These are phyloP conservation scores for Pelmatolapia mariae DNA, from an alignment of 2,113 vertebrate species.

Conservation along the genomic window DNA sequence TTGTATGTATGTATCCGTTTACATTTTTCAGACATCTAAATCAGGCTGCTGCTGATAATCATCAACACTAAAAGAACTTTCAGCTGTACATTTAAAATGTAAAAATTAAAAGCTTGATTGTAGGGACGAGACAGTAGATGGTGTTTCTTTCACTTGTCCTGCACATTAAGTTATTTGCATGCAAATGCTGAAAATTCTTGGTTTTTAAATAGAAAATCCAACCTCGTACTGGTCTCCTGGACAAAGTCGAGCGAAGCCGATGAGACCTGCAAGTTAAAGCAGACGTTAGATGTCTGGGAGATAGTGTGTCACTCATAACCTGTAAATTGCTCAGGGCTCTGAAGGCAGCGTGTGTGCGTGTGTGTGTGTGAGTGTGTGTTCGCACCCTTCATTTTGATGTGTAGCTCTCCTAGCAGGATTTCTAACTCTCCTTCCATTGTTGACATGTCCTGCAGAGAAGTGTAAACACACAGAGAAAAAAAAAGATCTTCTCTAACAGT, in stretches of 20 bases:
- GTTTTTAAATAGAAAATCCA: neutral
- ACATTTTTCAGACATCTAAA: neutral
- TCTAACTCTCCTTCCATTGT: conserved; percentile 87
- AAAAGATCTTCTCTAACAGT: neutral
- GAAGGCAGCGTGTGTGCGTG: neutral
- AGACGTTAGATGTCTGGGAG: neutral
- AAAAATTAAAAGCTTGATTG: neutral
- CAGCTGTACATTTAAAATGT: neutral
- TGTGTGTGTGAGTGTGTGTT: neutral
- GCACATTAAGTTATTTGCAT: neutral
- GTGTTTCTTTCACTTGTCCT: neutral
- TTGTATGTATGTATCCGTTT: neutral
- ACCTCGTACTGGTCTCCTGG: conserved; percentile 98
- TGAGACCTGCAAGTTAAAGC: conserved; percentile 78
- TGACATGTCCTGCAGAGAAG: conserved; percentile 84
- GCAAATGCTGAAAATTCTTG: neutral
- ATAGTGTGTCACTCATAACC: neutral
- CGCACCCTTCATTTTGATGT: conserved; percentile 94
- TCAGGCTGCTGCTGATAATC: neutral
- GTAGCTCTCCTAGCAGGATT: conserved; percentile 89
- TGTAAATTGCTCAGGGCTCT: neutral
- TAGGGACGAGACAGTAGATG: neutral
- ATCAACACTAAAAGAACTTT: neutral
- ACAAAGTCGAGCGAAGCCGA: conserved; percentile 93
- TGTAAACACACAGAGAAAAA: neutral